These are phyloP conservation scores for Lithosia quadra DNA, from an alignment of 2,888 invertebrate genomes.

Conservation along the genomic window DNA sequence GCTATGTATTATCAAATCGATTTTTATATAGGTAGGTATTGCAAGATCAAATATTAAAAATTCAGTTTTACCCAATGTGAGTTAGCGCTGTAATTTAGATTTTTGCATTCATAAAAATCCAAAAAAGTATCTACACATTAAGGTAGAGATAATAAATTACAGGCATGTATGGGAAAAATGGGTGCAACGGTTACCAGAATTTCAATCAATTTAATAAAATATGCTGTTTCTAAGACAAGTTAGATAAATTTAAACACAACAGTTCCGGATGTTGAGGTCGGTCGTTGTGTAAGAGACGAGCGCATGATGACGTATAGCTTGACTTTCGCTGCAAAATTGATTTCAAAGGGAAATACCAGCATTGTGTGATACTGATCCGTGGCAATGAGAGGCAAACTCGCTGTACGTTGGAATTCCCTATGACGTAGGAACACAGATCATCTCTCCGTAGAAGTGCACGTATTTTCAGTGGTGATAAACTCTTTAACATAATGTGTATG, in stretches of 20 bases:
- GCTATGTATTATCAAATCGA: too few species aligned
- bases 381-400: slow-evolving; percentile 42
- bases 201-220: neutral
- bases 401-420: slow-evolving; percentile 66
- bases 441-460: slow-evolving; percentile 3
- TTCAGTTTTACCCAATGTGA: too few species aligned
- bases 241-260: neutral
- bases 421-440: slow-evolving; percentile 41
- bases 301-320: slow-evolving; percentile 70
- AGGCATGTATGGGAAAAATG: too few species aligned
- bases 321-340: slow-evolving; percentile 74
- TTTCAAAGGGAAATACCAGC: slow-evolving; percentile 70
- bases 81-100: too few species aligned
- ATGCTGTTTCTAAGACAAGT: neutral
- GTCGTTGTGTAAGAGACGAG: slow-evolving; percentile 75
- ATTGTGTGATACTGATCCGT: slow-evolving; percentile 41
- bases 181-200: too few species aligned
- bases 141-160: too few species aligned
- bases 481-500: slow-evolving; percentile 9
- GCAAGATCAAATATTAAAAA: too few species aligned
- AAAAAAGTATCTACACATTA: too few species aligned
- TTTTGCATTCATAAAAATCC: too few species aligned
- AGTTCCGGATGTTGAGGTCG: slow-evolving; percentile 48
- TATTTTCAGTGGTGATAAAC: slow-evolving; percentile 10
- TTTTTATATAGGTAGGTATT: too few species aligned